Evolutionary conservation across 2,888 invertebrate species (phyloP).

Genomic region (Nezara viridula): DNA sequence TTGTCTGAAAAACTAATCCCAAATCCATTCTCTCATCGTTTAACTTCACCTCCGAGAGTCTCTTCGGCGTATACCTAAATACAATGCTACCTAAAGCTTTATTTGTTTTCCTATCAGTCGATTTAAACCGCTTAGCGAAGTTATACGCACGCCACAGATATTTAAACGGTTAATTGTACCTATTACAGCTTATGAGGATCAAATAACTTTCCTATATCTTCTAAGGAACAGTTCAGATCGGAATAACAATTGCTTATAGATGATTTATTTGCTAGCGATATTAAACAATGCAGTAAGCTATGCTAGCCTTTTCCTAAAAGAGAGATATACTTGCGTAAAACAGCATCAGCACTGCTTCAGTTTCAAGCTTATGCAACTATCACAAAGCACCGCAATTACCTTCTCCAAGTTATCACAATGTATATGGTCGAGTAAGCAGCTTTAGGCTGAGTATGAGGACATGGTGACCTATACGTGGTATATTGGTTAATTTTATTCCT

Average conservation of each 20-base stretch:
- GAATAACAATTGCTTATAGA: background rate
- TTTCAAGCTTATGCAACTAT: background rate
- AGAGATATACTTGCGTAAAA: background rate
- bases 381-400: constrained; percentile 12
- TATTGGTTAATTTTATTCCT: background rate
- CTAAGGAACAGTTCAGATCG: background rate
- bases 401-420: constrained; percentile 5
- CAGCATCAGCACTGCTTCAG: background rate
- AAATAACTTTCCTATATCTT: background rate
- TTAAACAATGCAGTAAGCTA: background rate
- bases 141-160: background rate
- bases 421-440: background rate
- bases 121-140: background rate
- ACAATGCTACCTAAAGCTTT: background rate
- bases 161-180: background rate
- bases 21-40: background rate
- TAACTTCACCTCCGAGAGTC: background rate
- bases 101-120: background rate
- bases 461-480: background rate
- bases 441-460: background rate
- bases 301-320: background rate
- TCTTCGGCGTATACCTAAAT: background rate
- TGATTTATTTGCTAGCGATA: background rate
- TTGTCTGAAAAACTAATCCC: background rate
- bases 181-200: background rate